Conservation (phyloP, 2,797 vertebrate genomes). For the Anas georgica region DNA sequence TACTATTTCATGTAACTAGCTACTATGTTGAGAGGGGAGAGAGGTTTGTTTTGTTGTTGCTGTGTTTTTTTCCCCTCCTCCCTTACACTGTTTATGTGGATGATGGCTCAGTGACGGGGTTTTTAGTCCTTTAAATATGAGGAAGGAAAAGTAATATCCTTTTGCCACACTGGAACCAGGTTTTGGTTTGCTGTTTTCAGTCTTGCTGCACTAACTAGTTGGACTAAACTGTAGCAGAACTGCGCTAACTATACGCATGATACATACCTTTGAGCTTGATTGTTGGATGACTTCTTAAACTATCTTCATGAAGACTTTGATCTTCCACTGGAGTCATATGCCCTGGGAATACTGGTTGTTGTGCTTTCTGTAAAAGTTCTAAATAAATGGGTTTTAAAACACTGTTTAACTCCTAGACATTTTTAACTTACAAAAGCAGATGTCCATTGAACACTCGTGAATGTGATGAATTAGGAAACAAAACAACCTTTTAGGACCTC, state of each 20-base stretch:
- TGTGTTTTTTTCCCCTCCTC: not conserved
- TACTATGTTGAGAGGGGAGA: not conserved
- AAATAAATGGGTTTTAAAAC: not conserved
- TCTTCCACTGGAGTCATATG: not conserved
- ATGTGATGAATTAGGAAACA: not conserved
- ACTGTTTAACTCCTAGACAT: not conserved
- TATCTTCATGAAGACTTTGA: not conserved
- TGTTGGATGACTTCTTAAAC: not conserved
- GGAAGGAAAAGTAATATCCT: not conserved
- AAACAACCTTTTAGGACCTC: not conserved
- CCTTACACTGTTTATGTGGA: not conserved
- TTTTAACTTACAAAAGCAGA: not conserved
- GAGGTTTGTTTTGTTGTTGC: not conserved
- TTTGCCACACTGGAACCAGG: not conserved
- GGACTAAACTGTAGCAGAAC: not conserved
- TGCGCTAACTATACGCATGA: not conserved
- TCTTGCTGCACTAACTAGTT: not conserved
- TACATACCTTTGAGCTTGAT: not conserved
- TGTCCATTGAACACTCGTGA: not conserved
- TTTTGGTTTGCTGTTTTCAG: not conserved
- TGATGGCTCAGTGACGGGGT: not conserved
- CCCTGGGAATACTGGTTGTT: not conserved
- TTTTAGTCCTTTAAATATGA: not conserved
- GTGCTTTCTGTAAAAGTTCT: not conserved
- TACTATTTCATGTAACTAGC: not conserved